These are phyloP conservation scores for Umimayanthus kanabou DNA, from an alignment of 92 coral and sea anemone species.

Conservation along the genomic window DNA sequence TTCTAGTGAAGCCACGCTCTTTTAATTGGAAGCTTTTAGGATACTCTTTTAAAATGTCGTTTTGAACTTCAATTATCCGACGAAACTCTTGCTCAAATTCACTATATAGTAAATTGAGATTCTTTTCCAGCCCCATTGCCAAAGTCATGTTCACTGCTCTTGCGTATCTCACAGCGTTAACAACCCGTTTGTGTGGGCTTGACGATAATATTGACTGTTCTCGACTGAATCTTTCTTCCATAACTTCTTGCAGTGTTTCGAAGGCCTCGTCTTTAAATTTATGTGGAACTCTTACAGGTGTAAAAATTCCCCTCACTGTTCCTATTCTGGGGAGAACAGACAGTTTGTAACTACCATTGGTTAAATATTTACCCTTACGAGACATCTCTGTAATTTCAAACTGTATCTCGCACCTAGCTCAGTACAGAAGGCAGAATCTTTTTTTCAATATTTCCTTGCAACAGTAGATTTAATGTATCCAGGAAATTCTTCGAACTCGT, in stretches of 20 bases:
- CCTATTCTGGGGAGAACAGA: constrained; percentile 19
- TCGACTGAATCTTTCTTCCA: constrained; percentile 80
- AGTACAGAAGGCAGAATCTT: background rate
- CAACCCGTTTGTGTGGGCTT: constrained; percentile 77
- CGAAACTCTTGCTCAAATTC: constrained; percentile 83
- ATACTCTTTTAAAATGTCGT: constrained; percentile 53
- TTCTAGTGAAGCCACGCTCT: constrained; percentile 58
- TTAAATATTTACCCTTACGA: background rate
- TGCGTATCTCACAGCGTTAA: constrained; percentile 72
- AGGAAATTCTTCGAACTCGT: no score
- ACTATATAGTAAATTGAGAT: constrained; percentile 47
- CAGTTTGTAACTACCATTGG: no score
- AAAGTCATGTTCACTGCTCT: constrained; percentile 68
- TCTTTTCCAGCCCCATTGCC: constrained; percentile 64
- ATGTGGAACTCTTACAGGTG: background rate
- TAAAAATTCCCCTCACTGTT: background rate
- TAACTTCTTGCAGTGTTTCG: constrained; percentile 49
- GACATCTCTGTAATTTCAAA: background rate
- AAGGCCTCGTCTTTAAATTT: background rate
- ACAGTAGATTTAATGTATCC: no score
- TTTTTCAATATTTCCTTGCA: background rate
- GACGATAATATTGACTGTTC: constrained; percentile 76
- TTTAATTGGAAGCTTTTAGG: background rate
- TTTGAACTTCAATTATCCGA: constrained; percentile 72
- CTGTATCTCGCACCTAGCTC: no score